A percentile compares a stretch with the other conserved stretches of the same genome.
phyloP scores from a whole-genome alignment of 2,888 invertebrate genomes.

The Diogma glabrata region DNA sequence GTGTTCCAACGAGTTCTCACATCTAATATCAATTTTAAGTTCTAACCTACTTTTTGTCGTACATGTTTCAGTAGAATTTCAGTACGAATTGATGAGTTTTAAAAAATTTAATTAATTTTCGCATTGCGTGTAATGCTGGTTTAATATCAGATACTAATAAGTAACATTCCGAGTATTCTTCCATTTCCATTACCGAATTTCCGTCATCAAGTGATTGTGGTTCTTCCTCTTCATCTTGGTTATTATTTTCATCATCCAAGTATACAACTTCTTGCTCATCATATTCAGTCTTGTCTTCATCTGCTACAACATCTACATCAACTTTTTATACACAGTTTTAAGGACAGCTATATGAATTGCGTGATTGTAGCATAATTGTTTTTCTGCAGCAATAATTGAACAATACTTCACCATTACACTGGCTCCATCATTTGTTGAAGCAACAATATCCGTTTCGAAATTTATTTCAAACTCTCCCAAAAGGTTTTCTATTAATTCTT shows the following conservation, averaged over 20 bases:
- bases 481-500: slow-evolving; percentile 6
- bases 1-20: slow-evolving; percentile 1
- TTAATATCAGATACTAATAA: slow-evolving; percentile 6
- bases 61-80: slow-evolving; percentile 8
- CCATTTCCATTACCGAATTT: slow-evolving; percentile 5
- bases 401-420: slow-evolving; percentile 9
- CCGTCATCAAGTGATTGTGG: background rate
- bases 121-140: slow-evolving; percentile 7
- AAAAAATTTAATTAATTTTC: slow-evolving; percentile 10
- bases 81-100: slow-evolving; percentile 8
- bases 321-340: slow-evolving; percentile 6
- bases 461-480: slow-evolving; percentile 7
- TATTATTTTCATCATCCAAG: background rate
- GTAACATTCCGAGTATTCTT: slow-evolving; percentile 2
- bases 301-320: slow-evolving; percentile 3
- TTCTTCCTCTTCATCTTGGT: slow-evolving; percentile 7
- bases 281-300: slow-evolving; percentile 8
- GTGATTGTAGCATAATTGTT: slow-evolving; percentile 7
- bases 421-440: slow-evolving; percentile 3
- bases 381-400: slow-evolving; percentile 1
- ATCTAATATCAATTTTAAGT: slow-evolving; percentile 6
- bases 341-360: slow-evolving; percentile 5
- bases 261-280: slow-evolving; percentile 5
- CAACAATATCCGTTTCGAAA: slow-evolving; percentile 1
- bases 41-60: slow-evolving; percentile 6